phyloP scores from a whole-genome alignment of 2,888 invertebrate species.

The Gymnocheta viridis region DNA sequence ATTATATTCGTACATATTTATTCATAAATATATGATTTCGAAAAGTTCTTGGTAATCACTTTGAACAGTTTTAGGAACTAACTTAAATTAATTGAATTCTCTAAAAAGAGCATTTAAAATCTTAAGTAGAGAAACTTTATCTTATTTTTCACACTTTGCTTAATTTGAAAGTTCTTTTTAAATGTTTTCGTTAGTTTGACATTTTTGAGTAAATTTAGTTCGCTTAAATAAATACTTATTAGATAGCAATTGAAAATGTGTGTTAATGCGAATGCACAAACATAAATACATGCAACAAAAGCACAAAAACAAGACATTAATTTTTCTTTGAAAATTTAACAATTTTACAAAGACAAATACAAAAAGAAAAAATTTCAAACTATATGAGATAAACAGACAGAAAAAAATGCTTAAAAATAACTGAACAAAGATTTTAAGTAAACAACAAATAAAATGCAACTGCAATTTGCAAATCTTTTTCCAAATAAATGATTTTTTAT shows the following conservation, averaged over 20 bases:
- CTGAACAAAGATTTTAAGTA: neutral
- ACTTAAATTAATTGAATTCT: too few relatives aligned
- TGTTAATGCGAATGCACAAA: slow-evolving; percentile 46
- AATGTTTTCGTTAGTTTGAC: neutral
- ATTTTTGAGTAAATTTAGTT: neutral
- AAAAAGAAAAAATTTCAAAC: slow-evolving; percentile 21
- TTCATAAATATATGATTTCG: too few relatives aligned
- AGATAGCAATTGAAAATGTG: slow-evolving; percentile 45
- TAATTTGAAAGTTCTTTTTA: neutral
- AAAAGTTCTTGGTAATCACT: too few relatives aligned
- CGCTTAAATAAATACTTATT: slow-evolving; percentile 4
- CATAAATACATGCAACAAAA: neutral
- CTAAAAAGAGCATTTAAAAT: too few relatives aligned
- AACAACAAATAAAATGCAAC: slow-evolving; percentile 1
- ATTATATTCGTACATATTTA: too few relatives aligned
- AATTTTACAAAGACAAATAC: slow-evolving; percentile 15
- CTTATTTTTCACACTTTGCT: neutral
- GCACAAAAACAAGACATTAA: slow-evolving; percentile 8
- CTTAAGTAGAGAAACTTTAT: neutral
- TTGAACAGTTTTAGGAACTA: too few relatives aligned
- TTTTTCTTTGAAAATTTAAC: slow-evolving; percentile 49
- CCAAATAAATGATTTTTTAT: neutral
- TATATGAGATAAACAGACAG: slow-evolving; percentile 16
- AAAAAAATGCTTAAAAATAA: neutral
- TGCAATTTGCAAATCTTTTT: slow-evolving; percentile 8